These are phyloP conservation scores for Beroe forskalii DNA, from an alignment of 37 sponge, comb jelly and placozoan species.

Conservation along the genomic window DNA sequence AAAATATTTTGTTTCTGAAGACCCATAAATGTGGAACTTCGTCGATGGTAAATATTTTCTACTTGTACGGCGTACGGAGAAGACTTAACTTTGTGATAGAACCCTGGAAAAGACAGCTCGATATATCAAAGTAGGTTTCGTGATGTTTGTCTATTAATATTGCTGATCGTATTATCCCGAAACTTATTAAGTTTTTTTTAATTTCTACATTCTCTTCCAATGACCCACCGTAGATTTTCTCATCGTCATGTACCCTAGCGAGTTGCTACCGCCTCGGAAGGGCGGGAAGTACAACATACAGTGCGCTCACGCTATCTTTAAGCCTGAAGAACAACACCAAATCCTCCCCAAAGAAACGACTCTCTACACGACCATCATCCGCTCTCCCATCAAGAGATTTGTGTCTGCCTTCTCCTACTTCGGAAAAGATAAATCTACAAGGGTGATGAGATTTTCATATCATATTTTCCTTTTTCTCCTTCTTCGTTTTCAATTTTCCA, in stretches of 20 bases:
- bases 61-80: background rate
- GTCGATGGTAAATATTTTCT: conserved; percentile 24
- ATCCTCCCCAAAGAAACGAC: background rate
- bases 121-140: conserved; percentile 5
- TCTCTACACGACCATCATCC: conserved; percentile 36
- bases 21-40: conserved; percentile 44
- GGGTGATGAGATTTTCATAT: too few species aligned
- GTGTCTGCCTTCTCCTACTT: conserved; percentile 6
- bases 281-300: conserved; percentile 18
- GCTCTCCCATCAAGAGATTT: conserved; percentile 14
- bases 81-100: conserved; percentile 10
- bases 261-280: background rate
- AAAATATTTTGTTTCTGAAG: conserved; percentile 6
- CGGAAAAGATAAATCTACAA: background rate
- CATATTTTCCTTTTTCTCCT: too few species aligned
- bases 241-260: too few species aligned
- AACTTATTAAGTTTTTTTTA: too few species aligned
- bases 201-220: too few species aligned
- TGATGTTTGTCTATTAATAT: too few species aligned
- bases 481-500: too few species aligned
- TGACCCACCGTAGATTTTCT: too few species aligned
- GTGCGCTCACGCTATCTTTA: conserved; percentile 14
- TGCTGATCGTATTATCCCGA: too few species aligned
- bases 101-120: background rate
- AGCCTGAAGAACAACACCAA: background rate